Evolutionary conservation across 2,888 invertebrate genomes (phyloP).

Genomic region (Conomelus anceps): DNA sequence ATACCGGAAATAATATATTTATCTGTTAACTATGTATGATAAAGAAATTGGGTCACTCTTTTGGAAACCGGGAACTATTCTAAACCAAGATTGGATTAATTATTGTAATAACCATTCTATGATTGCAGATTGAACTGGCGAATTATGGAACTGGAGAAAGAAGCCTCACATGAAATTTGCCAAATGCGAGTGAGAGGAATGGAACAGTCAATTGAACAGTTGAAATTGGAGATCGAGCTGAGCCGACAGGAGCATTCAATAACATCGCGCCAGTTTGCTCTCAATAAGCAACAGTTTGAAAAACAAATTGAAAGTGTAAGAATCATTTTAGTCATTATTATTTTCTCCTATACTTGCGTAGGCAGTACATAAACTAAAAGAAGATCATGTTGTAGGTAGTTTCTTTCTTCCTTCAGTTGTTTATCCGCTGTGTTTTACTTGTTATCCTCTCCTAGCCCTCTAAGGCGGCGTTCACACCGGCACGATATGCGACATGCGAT

Average conservation of each 20-base stretch:
- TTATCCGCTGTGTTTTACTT: too few species aligned
- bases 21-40: background rate
- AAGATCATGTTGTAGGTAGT: too few species aligned
- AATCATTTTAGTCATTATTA: background rate
- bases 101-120: background rate
- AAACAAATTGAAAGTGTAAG: slow-evolving; percentile 24
- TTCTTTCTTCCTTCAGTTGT: too few species aligned
- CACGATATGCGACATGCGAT: too few species aligned
- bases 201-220: slow-evolving; percentile 24
- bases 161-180: slow-evolving; percentile 21
- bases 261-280: slow-evolving; percentile 24
- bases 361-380: too few species aligned
- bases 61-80: background rate
- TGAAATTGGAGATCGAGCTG: slow-evolving; percentile 27
- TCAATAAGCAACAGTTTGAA: slow-evolving; percentile 28
- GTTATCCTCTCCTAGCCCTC: too few species aligned
- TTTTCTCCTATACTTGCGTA: background rate
- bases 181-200: slow-evolving; percentile 23
- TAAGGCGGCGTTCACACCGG: too few species aligned
- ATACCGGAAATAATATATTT: background rate
- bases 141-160: slow-evolving; percentile 8
- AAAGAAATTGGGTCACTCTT: background rate
- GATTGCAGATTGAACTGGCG: slow-evolving; percentile 25
- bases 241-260: slow-evolving; percentile 31
- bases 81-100: background rate